Evolutionary conservation across 2,797 vertebrate genomes (phyloP).

Genomic region (Galaxias olidus): DNA sequence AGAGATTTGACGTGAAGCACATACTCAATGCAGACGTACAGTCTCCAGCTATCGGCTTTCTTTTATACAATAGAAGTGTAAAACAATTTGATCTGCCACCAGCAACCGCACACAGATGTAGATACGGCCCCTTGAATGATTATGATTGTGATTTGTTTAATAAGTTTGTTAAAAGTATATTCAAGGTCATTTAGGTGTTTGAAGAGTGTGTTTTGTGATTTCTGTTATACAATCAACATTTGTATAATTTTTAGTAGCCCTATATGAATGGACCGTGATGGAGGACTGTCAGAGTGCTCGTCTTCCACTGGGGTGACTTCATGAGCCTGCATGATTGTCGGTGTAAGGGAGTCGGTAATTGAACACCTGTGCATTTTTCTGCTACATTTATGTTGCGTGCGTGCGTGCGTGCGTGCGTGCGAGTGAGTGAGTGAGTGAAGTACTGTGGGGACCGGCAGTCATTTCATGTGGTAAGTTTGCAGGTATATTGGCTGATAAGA

Average conservation of each 20-base stretch:
- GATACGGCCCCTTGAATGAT: background rate
- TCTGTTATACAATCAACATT: no score
- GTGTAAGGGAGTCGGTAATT: background rate
- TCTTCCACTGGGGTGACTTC: background rate
- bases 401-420: background rate
- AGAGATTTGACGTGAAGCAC: conserved; percentile 38
- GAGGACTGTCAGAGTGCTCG: no score
- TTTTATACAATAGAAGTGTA: conserved; percentile 46
- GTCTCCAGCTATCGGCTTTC: conserved; percentile 29
- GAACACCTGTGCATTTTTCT: background rate
- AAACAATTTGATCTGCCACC: conserved; percentile 21
- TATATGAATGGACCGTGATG: no score
- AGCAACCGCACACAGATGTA: conserved; percentile 24
- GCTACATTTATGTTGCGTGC: background rate
- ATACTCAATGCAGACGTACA: conserved; percentile 9
- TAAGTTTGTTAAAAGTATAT: background rate
- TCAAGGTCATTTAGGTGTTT: no score
- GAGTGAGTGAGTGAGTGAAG: background rate
- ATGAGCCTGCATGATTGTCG: background rate
- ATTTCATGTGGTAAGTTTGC: conserved; percentile 54
- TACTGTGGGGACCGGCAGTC: conserved; percentile 16
- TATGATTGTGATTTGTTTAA: background rate
- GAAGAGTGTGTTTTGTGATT: no score
- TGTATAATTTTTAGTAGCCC: no score
- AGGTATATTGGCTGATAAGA: conserved; percentile 59